These are phyloP conservation scores for Mongoloraphidia duomilia DNA, from an alignment of 2,888 invertebrate genomes.

Conservation along the genomic window DNA sequence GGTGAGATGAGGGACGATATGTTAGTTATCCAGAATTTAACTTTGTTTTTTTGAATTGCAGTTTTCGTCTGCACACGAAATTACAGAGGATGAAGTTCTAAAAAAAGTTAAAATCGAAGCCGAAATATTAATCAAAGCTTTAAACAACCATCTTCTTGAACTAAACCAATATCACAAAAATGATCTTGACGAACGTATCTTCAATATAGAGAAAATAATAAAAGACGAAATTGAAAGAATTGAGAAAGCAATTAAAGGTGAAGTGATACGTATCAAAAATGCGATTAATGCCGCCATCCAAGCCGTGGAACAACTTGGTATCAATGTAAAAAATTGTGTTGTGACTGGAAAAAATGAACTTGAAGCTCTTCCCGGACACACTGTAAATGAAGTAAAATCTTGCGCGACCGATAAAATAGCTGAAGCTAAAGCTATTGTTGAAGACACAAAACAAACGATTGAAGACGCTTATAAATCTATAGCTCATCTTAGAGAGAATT, in stretches of 20 bases:
- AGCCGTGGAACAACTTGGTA: constrained; percentile 6
- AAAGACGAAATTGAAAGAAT: not conserved
- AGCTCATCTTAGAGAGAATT: not conserved
- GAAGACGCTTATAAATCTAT: not conserved
- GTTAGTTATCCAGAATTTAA: no score
- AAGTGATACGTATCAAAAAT: not conserved
- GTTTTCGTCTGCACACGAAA: no score
- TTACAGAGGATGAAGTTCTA: no score
- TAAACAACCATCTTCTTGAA: no score
- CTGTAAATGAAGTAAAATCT: not conserved
- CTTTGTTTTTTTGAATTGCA: no score
- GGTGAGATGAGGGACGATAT: no score
- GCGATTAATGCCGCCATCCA: constrained; percentile 1
- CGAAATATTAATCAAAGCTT: no score
- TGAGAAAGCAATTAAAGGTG: constrained; percentile 1
- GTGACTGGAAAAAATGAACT: constrained; percentile 1
- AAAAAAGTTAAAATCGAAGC: no score
- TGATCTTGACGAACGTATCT: not conserved
- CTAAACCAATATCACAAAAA: no score
- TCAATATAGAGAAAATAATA: not conserved
- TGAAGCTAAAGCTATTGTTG: not conserved
- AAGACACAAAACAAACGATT: not conserved
- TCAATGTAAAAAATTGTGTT: constrained; percentile 11
- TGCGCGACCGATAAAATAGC: constrained; percentile 2
- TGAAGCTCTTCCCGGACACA: not conserved